phyloP scores from a whole-genome alignment of 1,140 invertebrate species.

The Ooceraea biroi region DNA sequence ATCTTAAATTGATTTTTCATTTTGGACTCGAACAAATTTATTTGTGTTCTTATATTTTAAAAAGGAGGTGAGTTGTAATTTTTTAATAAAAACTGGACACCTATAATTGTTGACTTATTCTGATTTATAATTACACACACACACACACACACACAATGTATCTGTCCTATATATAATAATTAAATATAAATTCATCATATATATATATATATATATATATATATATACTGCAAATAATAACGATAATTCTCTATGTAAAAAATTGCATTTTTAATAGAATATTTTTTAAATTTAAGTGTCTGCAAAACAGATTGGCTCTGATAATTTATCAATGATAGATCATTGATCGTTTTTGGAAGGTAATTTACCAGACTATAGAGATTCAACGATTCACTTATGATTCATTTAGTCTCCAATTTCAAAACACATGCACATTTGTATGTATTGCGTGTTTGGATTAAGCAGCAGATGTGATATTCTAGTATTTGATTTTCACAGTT shows the following conservation, averaged over 20 bases:
- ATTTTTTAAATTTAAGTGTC: constrained; percentile 13
- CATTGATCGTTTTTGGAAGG: not conserved
- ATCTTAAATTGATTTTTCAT: constrained; percentile 12
- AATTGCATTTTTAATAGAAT: not conserved
- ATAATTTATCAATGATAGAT: constrained; percentile 48
- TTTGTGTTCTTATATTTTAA: too few species aligned
- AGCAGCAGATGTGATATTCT: too few species aligned
- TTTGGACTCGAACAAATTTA: not conserved
- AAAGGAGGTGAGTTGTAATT: not conserved
- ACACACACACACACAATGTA: not conserved
- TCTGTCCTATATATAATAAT: not conserved
- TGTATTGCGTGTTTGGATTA: not conserved
- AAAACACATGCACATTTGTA: not conserved
- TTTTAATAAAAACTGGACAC: constrained; percentile 36
- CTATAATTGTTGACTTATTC: not conserved
- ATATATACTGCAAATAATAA: not conserved
- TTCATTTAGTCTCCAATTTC: not conserved
- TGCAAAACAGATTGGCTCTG: not conserved
- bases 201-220: too few species aligned
- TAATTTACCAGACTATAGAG: not conserved
- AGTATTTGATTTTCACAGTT: not conserved
- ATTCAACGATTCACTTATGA: not conserved
- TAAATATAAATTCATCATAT: too few species aligned
- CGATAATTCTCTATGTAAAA: constrained; percentile 25
- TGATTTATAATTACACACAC: constrained; percentile 21